A percentile compares a stretch with the other conserved stretches of the same genome.
phyloP scores from a whole-genome alignment of 1,140 invertebrate genomes.

The Nephotettix cincticeps region DNA sequence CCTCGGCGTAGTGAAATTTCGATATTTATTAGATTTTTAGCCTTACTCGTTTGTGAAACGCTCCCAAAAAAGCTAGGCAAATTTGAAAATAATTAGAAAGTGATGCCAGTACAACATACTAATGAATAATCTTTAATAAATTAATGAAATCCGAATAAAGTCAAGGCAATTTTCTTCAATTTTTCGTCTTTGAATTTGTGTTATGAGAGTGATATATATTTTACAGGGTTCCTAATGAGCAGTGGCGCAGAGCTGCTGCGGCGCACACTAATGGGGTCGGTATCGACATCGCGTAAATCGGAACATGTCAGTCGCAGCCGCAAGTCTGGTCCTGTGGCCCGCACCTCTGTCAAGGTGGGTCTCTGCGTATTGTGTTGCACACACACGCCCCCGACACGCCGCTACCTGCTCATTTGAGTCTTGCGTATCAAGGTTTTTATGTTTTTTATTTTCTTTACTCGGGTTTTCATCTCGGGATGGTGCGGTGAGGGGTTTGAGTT shows the following conservation, averaged over 20 bases:
- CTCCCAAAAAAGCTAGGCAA: too few relatives aligned
- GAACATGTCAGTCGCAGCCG: constrained; percentile 15
- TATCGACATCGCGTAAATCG: constrained; percentile 28
- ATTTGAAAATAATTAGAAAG: too few relatives aligned
- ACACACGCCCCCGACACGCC: not conserved
- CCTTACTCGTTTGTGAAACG: too few relatives aligned
- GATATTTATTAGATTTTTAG: too few relatives aligned
- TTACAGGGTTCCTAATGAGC: constrained; percentile 53
- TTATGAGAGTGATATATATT: not conserved
- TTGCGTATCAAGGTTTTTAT: constrained; percentile 1
- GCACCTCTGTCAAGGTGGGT: constrained; percentile 40
- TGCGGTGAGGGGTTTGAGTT: too few relatives aligned
- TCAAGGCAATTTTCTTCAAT: too few relatives aligned
- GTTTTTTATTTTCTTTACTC: not conserved
- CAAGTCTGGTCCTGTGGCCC: constrained; percentile 30
- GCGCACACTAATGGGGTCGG: constrained; percentile 60
- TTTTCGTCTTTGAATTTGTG: too few relatives aligned
- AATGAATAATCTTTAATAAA: too few relatives aligned
- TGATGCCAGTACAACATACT: too few relatives aligned
- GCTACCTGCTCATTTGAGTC: not conserved
- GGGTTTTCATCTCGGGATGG: too few relatives aligned
- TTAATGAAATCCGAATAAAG: too few relatives aligned
- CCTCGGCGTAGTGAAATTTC: too few relatives aligned
- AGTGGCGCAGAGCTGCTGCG: constrained; percentile 74
- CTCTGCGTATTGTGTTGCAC: not conserved